phyloP scores from a whole-genome alignment of 2,113 vertebrate species.

The Larimichthys crocea region DNA sequence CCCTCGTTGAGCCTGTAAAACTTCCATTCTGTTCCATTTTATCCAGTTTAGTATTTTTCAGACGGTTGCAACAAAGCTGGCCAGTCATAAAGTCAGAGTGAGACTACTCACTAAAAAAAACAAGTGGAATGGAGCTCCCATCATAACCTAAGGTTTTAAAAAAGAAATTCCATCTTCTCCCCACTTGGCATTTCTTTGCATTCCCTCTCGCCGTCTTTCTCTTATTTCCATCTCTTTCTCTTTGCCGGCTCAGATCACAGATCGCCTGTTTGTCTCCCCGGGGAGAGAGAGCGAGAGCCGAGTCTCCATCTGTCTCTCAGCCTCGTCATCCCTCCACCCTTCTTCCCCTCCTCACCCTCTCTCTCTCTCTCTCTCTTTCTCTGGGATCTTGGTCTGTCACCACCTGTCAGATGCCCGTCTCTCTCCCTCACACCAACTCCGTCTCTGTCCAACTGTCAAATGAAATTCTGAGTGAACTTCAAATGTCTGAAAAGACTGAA shows the following conservation, averaged over 20 bases:
- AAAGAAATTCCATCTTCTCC: not conserved
- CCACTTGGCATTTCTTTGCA: slow-evolving; percentile 8
- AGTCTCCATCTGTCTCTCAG: slow-evolving; percentile 76
- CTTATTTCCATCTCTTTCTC: slow-evolving; percentile 51
- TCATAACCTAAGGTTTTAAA: not conserved
- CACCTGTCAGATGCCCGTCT: slow-evolving; percentile 77
- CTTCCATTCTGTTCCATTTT: not conserved
- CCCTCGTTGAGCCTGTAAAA: not conserved
- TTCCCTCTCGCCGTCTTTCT: slow-evolving; percentile 13
- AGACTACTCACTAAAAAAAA: not conserved
- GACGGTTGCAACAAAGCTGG: not conserved
- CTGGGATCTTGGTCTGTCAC: slow-evolving; percentile 73
- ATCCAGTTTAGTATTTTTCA: not conserved
- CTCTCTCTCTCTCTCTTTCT: slow-evolving; percentile 16
- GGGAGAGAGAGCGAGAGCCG: slow-evolving; percentile 46
- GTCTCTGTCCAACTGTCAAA: slow-evolving; percentile 63
- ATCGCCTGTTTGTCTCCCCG: slow-evolving; percentile 65
- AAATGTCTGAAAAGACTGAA: slow-evolving; percentile 42
- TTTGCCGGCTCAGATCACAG: slow-evolving; percentile 65
- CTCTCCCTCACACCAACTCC: slow-evolving; percentile 32
- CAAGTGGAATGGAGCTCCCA: not conserved
- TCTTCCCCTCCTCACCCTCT: slow-evolving; percentile 22
- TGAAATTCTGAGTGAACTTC: slow-evolving; percentile 47
- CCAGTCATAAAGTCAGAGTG: not conserved
- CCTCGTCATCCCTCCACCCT: slow-evolving; percentile 56